Percentiles rank a stretch among this genome's conserved stretches.
Evolutionary conservation across 2,888 invertebrate species (phyloP).

Genomic region (Synanthedon andrenaeformis): DNA sequence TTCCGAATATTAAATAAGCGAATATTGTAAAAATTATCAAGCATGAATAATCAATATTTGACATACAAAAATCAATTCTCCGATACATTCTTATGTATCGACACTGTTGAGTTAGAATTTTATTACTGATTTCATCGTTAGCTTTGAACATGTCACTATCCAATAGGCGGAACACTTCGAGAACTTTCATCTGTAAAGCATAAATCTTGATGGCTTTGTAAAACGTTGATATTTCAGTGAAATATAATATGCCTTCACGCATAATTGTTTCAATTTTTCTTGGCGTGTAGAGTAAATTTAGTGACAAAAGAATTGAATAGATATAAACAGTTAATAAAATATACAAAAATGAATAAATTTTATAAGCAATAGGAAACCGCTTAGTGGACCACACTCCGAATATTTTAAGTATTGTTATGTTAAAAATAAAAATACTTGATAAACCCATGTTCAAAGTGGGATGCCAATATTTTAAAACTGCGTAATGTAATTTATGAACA

Average conservation of each 20-base stretch:
- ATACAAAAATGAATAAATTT: slow-evolving; percentile 30
- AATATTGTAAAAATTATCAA: slow-evolving; percentile 29
- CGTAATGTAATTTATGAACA: no score
- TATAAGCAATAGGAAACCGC: slow-evolving; percentile 24
- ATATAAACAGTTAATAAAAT: slow-evolving; percentile 23
- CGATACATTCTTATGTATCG: slow-evolving; percentile 23
- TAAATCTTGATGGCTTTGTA: slow-evolving; percentile 37
- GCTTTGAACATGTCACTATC: slow-evolving; percentile 33
- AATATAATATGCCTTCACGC: slow-evolving; percentile 28
- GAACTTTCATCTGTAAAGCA: slow-evolving; percentile 28
- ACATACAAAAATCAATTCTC: slow-evolving; percentile 20
- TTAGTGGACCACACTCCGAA: slow-evolving; percentile 41
- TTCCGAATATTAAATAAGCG: slow-evolving; percentile 21
- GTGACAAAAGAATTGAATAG: slow-evolving; percentile 34
- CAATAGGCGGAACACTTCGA: slow-evolving; percentile 28
- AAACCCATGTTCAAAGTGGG: no score
- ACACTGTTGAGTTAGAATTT: slow-evolving; percentile 20
- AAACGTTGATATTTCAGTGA: neutral
- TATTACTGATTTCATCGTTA: slow-evolving; percentile 19
- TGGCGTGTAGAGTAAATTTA: slow-evolving; percentile 35
- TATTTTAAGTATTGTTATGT: slow-evolving; percentile 14
- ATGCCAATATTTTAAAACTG: no score
- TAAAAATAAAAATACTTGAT: no score
- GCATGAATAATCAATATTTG: slow-evolving; percentile 23
- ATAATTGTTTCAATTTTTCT: slow-evolving; percentile 35